A percentile compares a stretch with the other conserved stretches of the same genome.
phyloP scores from a whole-genome alignment of 1,140 invertebrate species.

The Heliconius hewitsoni region DNA sequence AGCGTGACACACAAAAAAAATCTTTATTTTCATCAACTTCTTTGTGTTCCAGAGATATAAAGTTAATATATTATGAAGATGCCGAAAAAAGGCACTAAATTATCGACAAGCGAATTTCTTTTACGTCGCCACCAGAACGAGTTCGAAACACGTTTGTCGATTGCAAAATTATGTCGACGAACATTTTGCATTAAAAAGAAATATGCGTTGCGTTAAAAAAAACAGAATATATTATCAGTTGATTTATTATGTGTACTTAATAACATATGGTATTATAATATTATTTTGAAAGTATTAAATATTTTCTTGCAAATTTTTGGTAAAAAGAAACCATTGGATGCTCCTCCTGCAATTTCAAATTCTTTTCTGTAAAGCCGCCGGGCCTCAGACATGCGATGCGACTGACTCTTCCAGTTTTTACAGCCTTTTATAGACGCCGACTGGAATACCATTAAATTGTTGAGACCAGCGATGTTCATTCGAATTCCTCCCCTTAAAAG shows the following conservation, averaged over 20 bases:
- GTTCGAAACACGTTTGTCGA: slow-evolving; percentile 31
- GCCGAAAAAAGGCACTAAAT: slow-evolving; percentile 17
- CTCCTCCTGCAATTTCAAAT: slow-evolving; percentile 25
- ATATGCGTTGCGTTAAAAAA: slow-evolving; percentile 20
- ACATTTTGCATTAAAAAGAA: slow-evolving; percentile 29
- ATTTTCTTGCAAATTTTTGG: neutral
- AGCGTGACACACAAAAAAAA: too few species aligned
- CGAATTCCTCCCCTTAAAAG: slow-evolving; percentile 29
- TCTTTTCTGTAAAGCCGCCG: slow-evolving; percentile 9
- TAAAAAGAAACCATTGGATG: neutral
- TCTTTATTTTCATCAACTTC: neutral
- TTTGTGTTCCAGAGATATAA: neutral
- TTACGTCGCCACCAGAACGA: slow-evolving; percentile 29
- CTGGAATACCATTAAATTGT: slow-evolving; percentile 35
- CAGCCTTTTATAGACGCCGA: slow-evolving; percentile 33
- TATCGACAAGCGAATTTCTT: slow-evolving; percentile 38
- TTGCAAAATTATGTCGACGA: slow-evolving; percentile 29
- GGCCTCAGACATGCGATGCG: slow-evolving; percentile 23
- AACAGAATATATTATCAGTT: slow-evolving; percentile 16
- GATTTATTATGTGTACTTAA: slow-evolving; percentile 12
- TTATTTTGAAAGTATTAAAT: neutral
- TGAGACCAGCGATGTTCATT: slow-evolving; percentile 19
- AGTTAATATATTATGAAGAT: neutral
- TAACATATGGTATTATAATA: neutral
- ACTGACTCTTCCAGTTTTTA: slow-evolving; percentile 40